phyloP scores from a whole-genome alignment of 2,797 vertebrate genomes.

The Anas georgica region DNA sequence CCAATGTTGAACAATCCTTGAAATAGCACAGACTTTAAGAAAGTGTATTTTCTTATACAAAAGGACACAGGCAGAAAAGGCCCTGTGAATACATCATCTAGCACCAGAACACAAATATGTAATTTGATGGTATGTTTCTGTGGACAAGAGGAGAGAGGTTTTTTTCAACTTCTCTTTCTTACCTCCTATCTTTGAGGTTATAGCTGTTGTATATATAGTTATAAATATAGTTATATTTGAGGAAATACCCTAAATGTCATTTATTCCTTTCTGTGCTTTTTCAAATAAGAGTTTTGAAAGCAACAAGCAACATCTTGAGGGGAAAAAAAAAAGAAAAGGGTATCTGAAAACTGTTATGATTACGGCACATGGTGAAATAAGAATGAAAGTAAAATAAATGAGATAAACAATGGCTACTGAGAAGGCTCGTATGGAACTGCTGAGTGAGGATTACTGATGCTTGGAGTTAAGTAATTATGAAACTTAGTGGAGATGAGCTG shows the following conservation, averaged over 20 bases:
- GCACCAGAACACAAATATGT: neutral
- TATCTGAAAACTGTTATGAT: neutral
- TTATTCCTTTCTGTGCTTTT: constrained; percentile 9
- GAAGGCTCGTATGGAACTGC: constrained; percentile 19
- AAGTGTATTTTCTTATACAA: constrained; percentile 6
- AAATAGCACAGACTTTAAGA: neutral
- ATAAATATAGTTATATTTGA: neutral
- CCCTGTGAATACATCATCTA: constrained; percentile 7
- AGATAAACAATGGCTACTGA: neutral
- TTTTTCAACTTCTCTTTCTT: constrained; percentile 27
- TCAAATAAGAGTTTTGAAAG: constrained; percentile 22
- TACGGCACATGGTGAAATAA: neutral
- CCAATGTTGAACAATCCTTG: neutral
- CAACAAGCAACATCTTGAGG: neutral
- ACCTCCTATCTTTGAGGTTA: constrained; percentile 6
- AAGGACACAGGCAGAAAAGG: constrained; percentile 17
- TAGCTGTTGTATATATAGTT: neutral
- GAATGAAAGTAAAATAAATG: neutral
- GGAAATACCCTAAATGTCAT: constrained; percentile 9
- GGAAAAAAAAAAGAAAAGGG: neutral
- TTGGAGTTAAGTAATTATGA: neutral
- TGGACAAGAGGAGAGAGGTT: constrained; percentile 13
- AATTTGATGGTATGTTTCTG: constrained; percentile 30
- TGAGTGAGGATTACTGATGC: neutral
- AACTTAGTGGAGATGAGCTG: constrained; percentile 20